These are phyloP conservation scores for Anoura caudifer DNA, from an alignment of 2,113 vertebrate genomes.

Conservation along the genomic window DNA sequence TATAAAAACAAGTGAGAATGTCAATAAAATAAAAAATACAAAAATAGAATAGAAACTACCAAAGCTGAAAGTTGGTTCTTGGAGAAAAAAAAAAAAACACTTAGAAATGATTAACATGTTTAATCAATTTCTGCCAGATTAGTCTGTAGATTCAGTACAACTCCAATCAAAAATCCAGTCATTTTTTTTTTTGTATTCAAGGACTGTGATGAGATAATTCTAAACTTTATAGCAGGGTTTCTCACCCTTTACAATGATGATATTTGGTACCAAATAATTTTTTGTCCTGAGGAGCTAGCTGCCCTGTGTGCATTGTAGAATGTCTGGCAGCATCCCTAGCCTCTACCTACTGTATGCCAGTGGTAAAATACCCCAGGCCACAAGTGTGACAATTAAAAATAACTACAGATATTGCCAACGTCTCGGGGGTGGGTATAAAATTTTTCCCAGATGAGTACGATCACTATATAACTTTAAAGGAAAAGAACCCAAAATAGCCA, in stretches of 20 bases:
- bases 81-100: neutral
- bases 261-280: neutral
- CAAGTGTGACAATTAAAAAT: too few relatives aligned
- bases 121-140: neutral
- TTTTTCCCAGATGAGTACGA: too few relatives aligned
- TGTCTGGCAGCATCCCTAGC: too few relatives aligned
- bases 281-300: too few relatives aligned
- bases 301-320: too few relatives aligned
- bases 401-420: too few relatives aligned
- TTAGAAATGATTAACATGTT: neutral
- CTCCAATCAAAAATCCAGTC: neutral
- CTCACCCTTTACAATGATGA: neutral
- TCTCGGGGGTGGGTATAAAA: too few relatives aligned
- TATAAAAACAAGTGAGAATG: neutral
- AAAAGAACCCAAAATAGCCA: too few relatives aligned
- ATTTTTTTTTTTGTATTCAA: neutral
- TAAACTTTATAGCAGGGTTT: neutral
- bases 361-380: too few relatives aligned
- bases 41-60: neutral
- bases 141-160: neutral
- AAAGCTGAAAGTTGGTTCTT: constrained; percentile 2
- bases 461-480: too few relatives aligned
- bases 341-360: too few relatives aligned
- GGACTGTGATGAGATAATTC: neutral
- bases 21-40: neutral